phyloP scores from a whole-genome alignment of 2,113 vertebrate genomes.

The Oreochromis aureus region DNA sequence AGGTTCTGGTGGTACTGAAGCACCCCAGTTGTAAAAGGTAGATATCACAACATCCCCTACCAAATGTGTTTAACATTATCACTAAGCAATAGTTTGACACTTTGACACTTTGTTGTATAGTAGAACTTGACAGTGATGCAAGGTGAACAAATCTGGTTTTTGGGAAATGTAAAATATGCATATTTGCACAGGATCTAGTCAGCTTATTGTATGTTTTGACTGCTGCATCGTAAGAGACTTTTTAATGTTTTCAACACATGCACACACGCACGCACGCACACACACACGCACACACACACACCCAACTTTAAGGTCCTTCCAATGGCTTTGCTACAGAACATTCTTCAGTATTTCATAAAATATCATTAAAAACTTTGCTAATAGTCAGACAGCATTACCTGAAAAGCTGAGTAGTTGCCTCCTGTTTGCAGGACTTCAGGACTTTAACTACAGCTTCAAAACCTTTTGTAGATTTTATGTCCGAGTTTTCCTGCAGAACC shows the following conservation, averaged over 20 bases:
- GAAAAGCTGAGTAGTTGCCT: conserved; percentile 49
- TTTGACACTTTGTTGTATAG: no score
- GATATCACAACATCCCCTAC: no score
- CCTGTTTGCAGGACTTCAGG: conserved; percentile 64
- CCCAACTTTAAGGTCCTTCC: neutral
- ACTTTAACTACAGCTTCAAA: conserved; percentile 70
- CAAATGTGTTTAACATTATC: no score
- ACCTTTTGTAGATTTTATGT: conserved; percentile 67
- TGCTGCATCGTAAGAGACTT: no score
- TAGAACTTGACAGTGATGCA: no score
- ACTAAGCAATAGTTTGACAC: no score
- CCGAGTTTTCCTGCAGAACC: conserved; percentile 64
- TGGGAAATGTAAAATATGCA: no score
- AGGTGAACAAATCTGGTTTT: no score
- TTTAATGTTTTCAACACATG: no score
- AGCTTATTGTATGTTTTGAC: no score
- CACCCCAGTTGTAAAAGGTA: neutral
- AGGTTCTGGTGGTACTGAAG: neutral
- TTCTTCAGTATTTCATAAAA: neutral
- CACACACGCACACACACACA: neutral
- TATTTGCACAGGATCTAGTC: no score
- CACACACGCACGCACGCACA: no score
- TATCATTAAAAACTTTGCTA: neutral
- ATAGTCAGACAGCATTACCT: conserved; percentile 49
- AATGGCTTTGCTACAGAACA: neutral